Percentiles rank a stretch among this genome's conserved stretches.
phyloP scores from a whole-genome alignment of 2,113 vertebrate species.

The Mesitornis unicolor region DNA sequence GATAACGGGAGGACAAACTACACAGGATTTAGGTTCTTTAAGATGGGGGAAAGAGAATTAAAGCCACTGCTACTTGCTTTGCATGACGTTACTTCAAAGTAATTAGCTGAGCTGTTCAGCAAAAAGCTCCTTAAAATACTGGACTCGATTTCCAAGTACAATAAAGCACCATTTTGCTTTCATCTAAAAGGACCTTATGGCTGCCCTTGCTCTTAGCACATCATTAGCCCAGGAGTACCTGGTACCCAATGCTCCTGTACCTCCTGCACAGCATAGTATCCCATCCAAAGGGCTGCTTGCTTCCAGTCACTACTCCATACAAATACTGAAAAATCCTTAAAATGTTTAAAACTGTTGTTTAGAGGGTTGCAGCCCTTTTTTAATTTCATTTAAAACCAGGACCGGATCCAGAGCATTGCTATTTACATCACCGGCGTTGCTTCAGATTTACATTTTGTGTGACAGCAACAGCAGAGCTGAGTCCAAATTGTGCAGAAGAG shows the following conservation, averaged over 20 bases:
- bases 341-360: background rate
- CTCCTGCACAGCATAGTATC: background rate
- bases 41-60: background rate
- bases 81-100: background rate
- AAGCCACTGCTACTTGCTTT: conserved; percentile 7
- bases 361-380: background rate
- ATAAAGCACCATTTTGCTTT: background rate
- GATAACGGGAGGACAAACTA: background rate
- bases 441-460: background rate
- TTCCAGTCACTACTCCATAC: background rate
- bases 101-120: background rate
- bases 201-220: background rate
- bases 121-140: background rate
- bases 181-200: background rate
- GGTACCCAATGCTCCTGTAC: background rate
- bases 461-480: background rate
- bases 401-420: background rate
- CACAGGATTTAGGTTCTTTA: background rate
- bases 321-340: background rate
- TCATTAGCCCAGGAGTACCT: background rate
- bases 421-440: accelerated
- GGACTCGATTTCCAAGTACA: background rate
- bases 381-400: background rate
- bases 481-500: conserved; percentile 5
- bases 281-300: background rate